Percentiles rank a stretch among this genome's conserved stretches.
phyloP scores from a whole-genome alignment of 2,113 vertebrate genomes.

The Meleagris gallopavo region DNA sequence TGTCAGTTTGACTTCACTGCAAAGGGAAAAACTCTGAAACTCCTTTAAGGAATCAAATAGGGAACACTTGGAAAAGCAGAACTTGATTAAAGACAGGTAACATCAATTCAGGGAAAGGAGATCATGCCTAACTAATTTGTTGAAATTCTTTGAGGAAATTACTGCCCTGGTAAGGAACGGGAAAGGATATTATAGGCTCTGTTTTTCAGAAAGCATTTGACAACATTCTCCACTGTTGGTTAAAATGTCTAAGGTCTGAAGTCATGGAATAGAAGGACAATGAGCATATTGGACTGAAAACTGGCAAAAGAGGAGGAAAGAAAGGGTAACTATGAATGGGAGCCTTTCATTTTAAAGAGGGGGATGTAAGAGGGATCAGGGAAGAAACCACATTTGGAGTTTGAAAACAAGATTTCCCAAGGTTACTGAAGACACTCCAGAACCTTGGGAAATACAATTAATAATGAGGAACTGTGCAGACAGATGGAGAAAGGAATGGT shows the following conservation, averaged over 20 bases:
- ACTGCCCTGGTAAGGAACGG: slow-evolving; percentile 71
- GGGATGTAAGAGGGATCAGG: slow-evolving; percentile 49
- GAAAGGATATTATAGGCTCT: slow-evolving; percentile 71
- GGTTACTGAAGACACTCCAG: slow-evolving; percentile 56
- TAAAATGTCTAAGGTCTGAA: slow-evolving; percentile 81
- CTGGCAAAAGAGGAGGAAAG: slow-evolving; percentile 70
- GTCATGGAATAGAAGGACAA: slow-evolving; percentile 77
- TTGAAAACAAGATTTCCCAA: slow-evolving; percentile 52
- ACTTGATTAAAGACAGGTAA: slow-evolving; percentile 83
- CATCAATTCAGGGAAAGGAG: slow-evolving; percentile 79
- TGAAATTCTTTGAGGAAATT: slow-evolving; percentile 85
- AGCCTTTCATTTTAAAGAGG: slow-evolving; percentile 67
- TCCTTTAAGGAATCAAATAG: slow-evolving; percentile 76
- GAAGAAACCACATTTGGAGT: slow-evolving; percentile 59
- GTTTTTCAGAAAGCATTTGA: slow-evolving; percentile 75
- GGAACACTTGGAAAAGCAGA: slow-evolving; percentile 82
- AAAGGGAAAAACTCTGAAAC: slow-evolving; percentile 51
- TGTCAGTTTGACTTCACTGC: slow-evolving; percentile 53
- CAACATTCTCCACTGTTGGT: slow-evolving; percentile 78
- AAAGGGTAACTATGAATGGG: slow-evolving; percentile 67
- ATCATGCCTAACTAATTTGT: slow-evolving; percentile 82
- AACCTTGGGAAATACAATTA: slow-evolving; percentile 49
- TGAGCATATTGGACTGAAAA: slow-evolving; percentile 73
- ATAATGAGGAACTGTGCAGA: slow-evolving; percentile 33
- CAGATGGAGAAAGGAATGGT: slow-evolving; percentile 34